These are phyloP conservation scores for Cheirogaleus medius DNA, from an alignment of 2,113 vertebrate genomes.

Conservation along the genomic window DNA sequence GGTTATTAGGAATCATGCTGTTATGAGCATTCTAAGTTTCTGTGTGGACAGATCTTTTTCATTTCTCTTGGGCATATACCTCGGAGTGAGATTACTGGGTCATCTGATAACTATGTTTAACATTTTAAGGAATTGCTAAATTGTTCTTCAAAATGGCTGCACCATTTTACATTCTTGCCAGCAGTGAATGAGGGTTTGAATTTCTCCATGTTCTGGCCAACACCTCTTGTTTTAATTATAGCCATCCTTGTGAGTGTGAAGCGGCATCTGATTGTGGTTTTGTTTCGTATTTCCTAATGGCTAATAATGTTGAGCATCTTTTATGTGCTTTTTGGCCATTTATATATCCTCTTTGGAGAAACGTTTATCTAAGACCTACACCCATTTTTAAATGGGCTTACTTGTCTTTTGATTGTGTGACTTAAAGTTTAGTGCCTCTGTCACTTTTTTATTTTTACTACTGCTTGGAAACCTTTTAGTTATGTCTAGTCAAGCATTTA, in stretches of 20 bases:
- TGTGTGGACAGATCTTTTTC: not conserved
- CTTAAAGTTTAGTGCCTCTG: not conserved
- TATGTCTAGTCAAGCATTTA: constrained; percentile 49
- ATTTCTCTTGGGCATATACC: not conserved
- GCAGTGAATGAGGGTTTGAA: not conserved
- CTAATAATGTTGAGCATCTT: too few species aligned
- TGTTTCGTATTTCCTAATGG: too few species aligned
- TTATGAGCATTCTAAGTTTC: not conserved
- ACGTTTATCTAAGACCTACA: not conserved
- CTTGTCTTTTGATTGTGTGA: constrained; percentile 31
- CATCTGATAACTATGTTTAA: not conserved
- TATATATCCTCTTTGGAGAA: not conserved
- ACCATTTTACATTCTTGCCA: not conserved
- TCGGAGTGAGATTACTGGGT: not conserved
- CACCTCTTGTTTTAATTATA: too few species aligned
- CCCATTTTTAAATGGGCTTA: not conserved
- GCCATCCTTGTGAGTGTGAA: not conserved
- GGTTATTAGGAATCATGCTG: not conserved
- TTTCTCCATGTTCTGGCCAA: not conserved
- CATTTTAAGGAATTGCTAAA: not conserved
- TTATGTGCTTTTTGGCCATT: not conserved
- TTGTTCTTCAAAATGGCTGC: not conserved
- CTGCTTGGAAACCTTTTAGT: constrained; percentile 15
- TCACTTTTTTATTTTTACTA: constrained; percentile 41
- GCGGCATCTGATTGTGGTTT: not conserved